These are phyloP conservation scores for Hippasteria phrygiana DNA, from an alignment of 53 echinoderm and acorn worm species.

Conservation along the genomic window DNA sequence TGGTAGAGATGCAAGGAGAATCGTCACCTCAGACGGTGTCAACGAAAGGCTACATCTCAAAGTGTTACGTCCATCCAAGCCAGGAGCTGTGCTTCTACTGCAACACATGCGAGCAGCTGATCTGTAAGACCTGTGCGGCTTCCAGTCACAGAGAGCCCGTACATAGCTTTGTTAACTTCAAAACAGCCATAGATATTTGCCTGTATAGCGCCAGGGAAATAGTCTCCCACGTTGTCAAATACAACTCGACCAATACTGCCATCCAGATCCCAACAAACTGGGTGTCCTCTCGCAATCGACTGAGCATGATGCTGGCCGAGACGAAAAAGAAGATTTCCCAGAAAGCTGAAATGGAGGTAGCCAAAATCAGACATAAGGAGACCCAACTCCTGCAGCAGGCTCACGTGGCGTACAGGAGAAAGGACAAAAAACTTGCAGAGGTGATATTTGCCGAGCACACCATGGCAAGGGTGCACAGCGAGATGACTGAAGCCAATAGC, in stretches of 20 bases:
- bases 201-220: background rate
- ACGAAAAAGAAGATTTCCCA: background rate
- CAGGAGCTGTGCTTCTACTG: slow-evolving; percentile 57
- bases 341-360: background rate
- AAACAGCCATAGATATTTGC: background rate
- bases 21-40: background rate
- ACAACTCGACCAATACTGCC: background rate
- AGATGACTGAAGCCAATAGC: background rate
- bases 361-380: slow-evolving; percentile 13
- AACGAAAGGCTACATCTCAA: slow-evolving; percentile 1
- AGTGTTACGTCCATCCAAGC: slow-evolving; percentile 40
- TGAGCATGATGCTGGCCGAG: background rate
- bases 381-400: slow-evolving; percentile 15
- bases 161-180: background rate
- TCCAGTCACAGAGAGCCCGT: background rate
- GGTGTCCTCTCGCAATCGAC: background rate
- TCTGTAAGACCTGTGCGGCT: slow-evolving; percentile 11
- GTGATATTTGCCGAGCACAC: background rate
- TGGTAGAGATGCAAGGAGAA: background rate
- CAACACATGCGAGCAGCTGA: slow-evolving; percentile 57
- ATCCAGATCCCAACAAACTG: background rate
- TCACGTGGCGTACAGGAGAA: background rate
- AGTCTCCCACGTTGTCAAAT: background rate
- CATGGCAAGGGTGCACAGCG: background rate
- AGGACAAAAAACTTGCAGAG: slow-evolving; percentile 21